Evolutionary conservation across 2,797 vertebrate genomes (phyloP), one percentile per base, ranked within the genome.

Genomic region (Psittacula derbiana): DNA sequence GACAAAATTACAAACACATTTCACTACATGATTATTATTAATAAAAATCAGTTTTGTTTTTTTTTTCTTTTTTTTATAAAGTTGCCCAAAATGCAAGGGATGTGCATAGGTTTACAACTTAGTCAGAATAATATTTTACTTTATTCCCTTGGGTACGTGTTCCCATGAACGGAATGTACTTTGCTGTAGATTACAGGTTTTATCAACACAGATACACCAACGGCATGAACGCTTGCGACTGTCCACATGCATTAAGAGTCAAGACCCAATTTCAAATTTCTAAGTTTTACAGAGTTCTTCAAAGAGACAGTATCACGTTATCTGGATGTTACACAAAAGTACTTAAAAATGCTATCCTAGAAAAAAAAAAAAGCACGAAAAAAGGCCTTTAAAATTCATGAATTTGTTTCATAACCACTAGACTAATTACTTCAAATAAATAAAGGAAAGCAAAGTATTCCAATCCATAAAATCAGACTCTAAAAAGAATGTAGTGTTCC

Each of bases 231-330:
- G 98, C 98, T 99, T 98, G 98, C 98, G 98, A 99, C 98, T 98
- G 98, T 99, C 98, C 99, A 99, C 99, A 99, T 99, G 99, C 99
- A 99, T 98, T 98, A 98, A 99, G 98, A 99, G 98, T 99, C 99
- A 98, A 98, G 98, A 99, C 98, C 99, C 99, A 98, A 98, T 98
- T 98, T 98, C 98, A 98, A 98, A 98, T 98, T 98, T 98, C 98
- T 98, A 99, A 98, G 98, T 98, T 98, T 98, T 97, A 99, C 98
- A 98, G 98, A 98, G 98, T 98, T 96, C 98, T 99, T 99, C 98
- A 99, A 98, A 99, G 99, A 99, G 99, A 99, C 99, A 99, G 99
- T 99, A 99, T 98, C 98, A 98, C 98, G 97, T 98, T 97, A 98
- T 86, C 96, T 97, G 97, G 97, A 97, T 98, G 97, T 97, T 98